A percentile compares a stretch with the other conserved stretches of the same genome.
Conservation (phyloP, 2,113 vertebrate species). For the Lichenostomus cassidix region DNA sequence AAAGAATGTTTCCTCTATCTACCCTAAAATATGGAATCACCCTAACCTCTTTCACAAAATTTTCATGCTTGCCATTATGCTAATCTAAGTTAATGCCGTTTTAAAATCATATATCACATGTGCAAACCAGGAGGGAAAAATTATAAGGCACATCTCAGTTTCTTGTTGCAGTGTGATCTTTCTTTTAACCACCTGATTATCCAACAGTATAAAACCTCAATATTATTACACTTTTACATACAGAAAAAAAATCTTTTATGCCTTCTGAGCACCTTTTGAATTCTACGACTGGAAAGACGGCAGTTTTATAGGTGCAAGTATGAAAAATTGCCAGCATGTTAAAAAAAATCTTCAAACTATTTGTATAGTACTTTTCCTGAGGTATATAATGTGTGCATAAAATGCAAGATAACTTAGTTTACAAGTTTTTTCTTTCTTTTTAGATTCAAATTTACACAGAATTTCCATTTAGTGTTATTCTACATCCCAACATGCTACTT, state of each 20-base stretch:
- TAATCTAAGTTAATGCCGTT: neutral
- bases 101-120: neutral
- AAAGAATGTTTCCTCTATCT: neutral
- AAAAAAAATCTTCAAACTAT: neutral
- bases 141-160: neutral
- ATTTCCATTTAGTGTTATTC: neutral
- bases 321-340: neutral
- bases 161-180: neutral
- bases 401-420: neutral
- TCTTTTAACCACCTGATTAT: neutral
- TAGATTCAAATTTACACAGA: neutral
- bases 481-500: neutral
- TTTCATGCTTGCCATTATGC: neutral
- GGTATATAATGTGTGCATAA: rapidly evolving
- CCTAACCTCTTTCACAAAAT: neutral
- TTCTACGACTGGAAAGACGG: neutral
- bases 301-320: neutral
- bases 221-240: neutral
- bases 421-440: neutral
- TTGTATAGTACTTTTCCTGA: neutral
- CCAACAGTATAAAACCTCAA: neutral
- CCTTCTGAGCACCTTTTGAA: neutral
- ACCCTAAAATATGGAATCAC: neutral
- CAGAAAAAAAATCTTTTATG: neutral
- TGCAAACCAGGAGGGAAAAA: neutral